These are phyloP conservation scores for Erebia epiphron DNA, from an alignment of 2,888 invertebrate genomes.

Conservation along the genomic window DNA sequence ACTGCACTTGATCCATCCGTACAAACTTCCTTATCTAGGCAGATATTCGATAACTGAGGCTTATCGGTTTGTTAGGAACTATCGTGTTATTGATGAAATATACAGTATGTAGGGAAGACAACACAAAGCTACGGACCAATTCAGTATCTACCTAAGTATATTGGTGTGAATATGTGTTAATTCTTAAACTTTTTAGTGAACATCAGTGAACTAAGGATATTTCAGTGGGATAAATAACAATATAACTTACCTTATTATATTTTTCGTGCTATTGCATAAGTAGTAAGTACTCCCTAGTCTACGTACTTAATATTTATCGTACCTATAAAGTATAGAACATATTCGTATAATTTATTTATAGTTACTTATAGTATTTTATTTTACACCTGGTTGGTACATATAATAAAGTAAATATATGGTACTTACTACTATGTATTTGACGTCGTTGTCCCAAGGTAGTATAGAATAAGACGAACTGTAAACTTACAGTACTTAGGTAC, in stretches of 20 bases:
- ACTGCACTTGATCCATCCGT: slow-evolving; percentile 45
- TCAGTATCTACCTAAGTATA: too few relatives aligned
- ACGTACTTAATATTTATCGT: background rate
- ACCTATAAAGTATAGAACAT: background rate
- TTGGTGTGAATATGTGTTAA: background rate
- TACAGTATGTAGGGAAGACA: slow-evolving; percentile 24
- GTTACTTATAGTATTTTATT: too few relatives aligned
- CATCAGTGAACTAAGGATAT: background rate
- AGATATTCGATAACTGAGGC: slow-evolving; percentile 58
- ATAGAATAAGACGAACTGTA: too few relatives aligned
- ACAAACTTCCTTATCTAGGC: slow-evolving; percentile 53
- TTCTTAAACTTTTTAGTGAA: background rate
- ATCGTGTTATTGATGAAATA: slow-evolving; percentile 48
- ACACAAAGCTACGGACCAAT: background rate
- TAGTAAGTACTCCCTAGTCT: background rate
- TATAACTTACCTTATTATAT: too few relatives aligned
- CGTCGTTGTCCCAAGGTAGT: too few relatives aligned
- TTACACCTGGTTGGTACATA: too few relatives aligned
- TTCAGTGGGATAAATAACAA: background rate
- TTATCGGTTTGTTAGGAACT: slow-evolving; percentile 56
- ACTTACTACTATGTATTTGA: too few relatives aligned
- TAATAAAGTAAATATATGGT: too few relatives aligned
- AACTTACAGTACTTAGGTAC: too few relatives aligned
- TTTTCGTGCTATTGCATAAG: background rate
- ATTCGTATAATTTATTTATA: too few relatives aligned